These are phyloP conservation scores for Pseudochirops corinnae DNA, from an alignment of 2,797 vertebrate species.

Conservation along the genomic window DNA sequence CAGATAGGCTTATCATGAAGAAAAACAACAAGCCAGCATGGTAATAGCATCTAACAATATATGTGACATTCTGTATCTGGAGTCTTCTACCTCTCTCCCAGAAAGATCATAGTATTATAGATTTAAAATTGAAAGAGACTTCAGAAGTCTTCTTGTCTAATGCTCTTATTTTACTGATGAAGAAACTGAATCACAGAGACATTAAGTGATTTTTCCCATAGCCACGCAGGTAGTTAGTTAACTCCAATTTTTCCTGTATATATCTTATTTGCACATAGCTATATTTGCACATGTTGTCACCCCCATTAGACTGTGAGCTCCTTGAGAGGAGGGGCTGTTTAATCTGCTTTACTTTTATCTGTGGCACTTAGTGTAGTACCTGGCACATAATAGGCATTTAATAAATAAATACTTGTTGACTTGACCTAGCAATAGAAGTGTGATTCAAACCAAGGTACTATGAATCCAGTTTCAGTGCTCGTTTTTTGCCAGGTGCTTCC, in stretches of 20 bases:
- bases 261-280: neutral
- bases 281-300: neutral
- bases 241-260: neutral
- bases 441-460: neutral
- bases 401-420: neutral
- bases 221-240: neutral
- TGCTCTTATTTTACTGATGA: neutral
- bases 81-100: neutral
- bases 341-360: too few relatives aligned
- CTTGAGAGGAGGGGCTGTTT: neutral
- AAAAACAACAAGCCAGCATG: neutral
- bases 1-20: neutral
- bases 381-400: neutral
- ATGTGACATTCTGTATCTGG: neutral
- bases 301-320: neutral
- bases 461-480: neutral
- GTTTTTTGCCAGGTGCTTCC: neutral
- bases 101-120: neutral
- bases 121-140: neutral
- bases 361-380: neutral
- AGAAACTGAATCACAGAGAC: neutral
- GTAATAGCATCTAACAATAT: neutral
- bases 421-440: neutral
- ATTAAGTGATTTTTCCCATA: neutral
- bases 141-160: neutral